Conservation (phyloP, 2,113 vertebrate species). For the Taxidea taxus region DNA sequence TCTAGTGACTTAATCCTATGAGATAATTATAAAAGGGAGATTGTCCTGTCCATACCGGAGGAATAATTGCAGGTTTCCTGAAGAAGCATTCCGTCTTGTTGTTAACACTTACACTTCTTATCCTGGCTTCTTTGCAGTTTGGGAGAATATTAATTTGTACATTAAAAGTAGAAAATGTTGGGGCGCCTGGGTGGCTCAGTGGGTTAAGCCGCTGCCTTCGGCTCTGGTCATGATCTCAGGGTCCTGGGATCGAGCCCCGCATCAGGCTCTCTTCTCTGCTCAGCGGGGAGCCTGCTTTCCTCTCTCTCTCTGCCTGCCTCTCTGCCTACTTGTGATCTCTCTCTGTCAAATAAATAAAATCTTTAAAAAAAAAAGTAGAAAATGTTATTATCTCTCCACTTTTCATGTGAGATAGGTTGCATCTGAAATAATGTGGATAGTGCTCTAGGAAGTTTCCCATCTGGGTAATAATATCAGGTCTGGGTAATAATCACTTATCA, state of each 20-base stretch:
- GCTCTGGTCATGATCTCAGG: no score
- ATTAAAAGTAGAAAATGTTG: background rate
- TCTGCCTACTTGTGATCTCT: no score
- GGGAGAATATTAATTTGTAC: slow-evolving; percentile 17
- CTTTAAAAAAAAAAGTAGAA: background rate
- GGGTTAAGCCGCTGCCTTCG: no score
- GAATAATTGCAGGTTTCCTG: background rate
- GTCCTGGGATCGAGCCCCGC: no score
- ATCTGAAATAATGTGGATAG: background rate
- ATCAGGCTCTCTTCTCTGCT: no score
- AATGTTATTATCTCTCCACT: background rate
- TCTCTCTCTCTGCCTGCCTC: no score
- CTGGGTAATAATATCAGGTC: background rate
- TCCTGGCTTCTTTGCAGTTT: background rate
- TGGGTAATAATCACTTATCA: background rate
- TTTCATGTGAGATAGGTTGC: background rate
- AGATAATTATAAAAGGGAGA: slow-evolving; percentile 51
- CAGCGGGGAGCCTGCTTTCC: no score
- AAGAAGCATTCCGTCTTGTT: background rate
- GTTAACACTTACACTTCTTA: background rate
- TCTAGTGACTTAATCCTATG: slow-evolving; percentile 33
- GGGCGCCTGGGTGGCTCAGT: no score
- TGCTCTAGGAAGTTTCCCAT: background rate
- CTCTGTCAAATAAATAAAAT: no score
- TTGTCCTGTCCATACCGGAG: background rate